These are phyloP conservation scores for Progne subis DNA, from an alignment of 2,113 vertebrate genomes.

Conservation along the genomic window DNA sequence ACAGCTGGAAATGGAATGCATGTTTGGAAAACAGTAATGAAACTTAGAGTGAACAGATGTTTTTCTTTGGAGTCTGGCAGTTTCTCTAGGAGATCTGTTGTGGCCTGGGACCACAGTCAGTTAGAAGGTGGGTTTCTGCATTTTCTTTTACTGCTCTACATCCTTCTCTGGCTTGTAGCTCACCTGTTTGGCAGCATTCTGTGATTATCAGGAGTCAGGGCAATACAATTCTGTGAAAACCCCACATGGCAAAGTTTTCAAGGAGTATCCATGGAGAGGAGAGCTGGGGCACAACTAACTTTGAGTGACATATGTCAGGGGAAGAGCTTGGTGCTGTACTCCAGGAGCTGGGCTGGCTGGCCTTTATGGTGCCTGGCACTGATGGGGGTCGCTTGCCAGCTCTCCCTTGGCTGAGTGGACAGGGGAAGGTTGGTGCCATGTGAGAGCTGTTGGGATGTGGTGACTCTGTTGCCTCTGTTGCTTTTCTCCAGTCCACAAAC, in stretches of 20 bases:
- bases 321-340: not conserved
- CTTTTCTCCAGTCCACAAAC: not conserved
- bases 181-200: not conserved
- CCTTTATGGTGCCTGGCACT: not conserved
- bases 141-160: not conserved
- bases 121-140: not conserved
- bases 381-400: not conserved
- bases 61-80: not conserved
- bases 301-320: not conserved
- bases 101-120: not conserved
- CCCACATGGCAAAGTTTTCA: not conserved
- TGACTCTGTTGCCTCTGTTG: not conserved
- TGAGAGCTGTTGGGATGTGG: not conserved
- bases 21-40: not conserved
- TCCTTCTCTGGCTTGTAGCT: not conserved
- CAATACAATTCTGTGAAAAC: not conserved
- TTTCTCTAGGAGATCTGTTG: not conserved
- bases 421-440: not conserved
- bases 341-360: not conserved
- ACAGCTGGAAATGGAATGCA: not conserved
- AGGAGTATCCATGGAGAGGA: not conserved
- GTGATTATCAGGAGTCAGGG: not conserved
- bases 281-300: not conserved
- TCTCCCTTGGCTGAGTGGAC: not conserved
- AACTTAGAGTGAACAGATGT: not conserved